Percentiles rank a stretch among this genome's conserved stretches.
Evolutionary conservation across 2,113 vertebrate genomes (phyloP).

Genomic region (Grallaria varia): DNA sequence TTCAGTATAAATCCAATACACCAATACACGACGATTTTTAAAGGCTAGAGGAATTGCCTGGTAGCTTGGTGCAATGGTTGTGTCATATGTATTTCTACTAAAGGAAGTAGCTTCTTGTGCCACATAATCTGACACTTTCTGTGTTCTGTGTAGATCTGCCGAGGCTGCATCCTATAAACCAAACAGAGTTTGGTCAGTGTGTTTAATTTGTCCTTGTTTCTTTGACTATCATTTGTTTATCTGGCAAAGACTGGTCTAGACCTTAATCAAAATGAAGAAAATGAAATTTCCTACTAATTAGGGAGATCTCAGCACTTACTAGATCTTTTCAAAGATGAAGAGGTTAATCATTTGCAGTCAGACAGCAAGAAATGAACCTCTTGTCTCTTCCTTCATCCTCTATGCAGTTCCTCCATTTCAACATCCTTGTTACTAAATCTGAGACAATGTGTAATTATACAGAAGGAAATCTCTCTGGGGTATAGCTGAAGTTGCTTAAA

Average conservation of each 20-base stretch:
- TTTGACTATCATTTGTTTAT: slow-evolving; percentile 61
- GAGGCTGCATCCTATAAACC: not conserved
- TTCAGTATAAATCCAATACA: not conserved
- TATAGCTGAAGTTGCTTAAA: slow-evolving; percentile 74
- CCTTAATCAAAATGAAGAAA: slow-evolving; percentile 55
- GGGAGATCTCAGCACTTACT: slow-evolving; percentile 50
- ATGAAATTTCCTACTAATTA: slow-evolving; percentile 42
- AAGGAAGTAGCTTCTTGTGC: not conserved
- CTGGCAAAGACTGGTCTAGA: slow-evolving; percentile 5
- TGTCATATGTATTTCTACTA: not conserved
- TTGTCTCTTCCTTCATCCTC: slow-evolving; percentile 57
- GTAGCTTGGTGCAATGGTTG: not conserved
- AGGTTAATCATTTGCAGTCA: slow-evolving; percentile 55
- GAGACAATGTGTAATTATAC: slow-evolving; percentile 74
- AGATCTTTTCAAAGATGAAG: slow-evolving; percentile 66
- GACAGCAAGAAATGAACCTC: slow-evolving; percentile 48
- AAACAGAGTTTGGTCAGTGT: not conserved
- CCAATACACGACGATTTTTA: not conserved
- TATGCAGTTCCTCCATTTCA: slow-evolving; percentile 47
- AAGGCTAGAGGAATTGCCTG: not conserved
- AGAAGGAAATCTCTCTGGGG: slow-evolving; percentile 71
- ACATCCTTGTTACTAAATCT: slow-evolving; percentile 55
- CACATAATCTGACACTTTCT: not conserved
- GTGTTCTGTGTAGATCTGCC: not conserved
- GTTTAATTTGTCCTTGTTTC: slow-evolving; percentile 19